A percentile compares a stretch with the other conserved stretches of the same genome.
These are phyloP conservation scores for Papilio helenus DNA, from an alignment of 1,140 invertebrate species.

Conservation along the genomic window DNA sequence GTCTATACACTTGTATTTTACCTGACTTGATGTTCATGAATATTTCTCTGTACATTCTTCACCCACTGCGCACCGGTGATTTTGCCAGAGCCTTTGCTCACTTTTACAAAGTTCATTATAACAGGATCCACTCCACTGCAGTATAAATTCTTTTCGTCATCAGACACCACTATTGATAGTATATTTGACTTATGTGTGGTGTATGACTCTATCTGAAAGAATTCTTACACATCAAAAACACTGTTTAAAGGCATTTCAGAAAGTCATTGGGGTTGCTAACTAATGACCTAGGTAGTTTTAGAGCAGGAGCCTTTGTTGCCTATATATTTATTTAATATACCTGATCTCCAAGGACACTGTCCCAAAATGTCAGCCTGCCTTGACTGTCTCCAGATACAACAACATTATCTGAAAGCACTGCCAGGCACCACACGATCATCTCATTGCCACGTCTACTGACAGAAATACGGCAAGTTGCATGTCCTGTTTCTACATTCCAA, in stretches of 20 bases:
- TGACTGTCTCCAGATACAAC: conserved; percentile 95
- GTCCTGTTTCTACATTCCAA: conserved; percentile 93
- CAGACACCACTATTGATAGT: conserved; percentile 87
- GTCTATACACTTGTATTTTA: conserved; percentile 45
- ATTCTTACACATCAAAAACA: conserved; percentile 4
- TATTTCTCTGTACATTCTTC: conserved; percentile 88
- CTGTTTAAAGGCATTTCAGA: too few species aligned
- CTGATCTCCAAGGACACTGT: conserved; percentile 89
- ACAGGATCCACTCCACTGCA: conserved; percentile 92
- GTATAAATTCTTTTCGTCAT: conserved; percentile 88
- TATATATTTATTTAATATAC: conserved; percentile 45
- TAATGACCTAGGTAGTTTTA: too few species aligned
- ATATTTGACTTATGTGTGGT: conserved; percentile 92
- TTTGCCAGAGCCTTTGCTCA: conserved; percentile 73
- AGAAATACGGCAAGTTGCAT: conserved; percentile 91
- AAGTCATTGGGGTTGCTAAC: too few species aligned
- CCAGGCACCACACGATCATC: conserved; percentile 94
- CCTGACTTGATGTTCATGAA: conserved; percentile 93
- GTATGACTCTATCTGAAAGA: conserved; percentile 86
- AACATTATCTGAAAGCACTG: conserved; percentile 90
- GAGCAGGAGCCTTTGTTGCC: too few species aligned
- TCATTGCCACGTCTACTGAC: conserved; percentile 87
- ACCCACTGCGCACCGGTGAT: conserved; percentile 86
- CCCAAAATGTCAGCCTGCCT: conserved; percentile 94
- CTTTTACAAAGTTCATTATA: conserved; percentile 87